These are phyloP conservation scores for Atlantisia rogersi DNA, from an alignment of 2,113 vertebrate genomes.

Conservation along the genomic window DNA sequence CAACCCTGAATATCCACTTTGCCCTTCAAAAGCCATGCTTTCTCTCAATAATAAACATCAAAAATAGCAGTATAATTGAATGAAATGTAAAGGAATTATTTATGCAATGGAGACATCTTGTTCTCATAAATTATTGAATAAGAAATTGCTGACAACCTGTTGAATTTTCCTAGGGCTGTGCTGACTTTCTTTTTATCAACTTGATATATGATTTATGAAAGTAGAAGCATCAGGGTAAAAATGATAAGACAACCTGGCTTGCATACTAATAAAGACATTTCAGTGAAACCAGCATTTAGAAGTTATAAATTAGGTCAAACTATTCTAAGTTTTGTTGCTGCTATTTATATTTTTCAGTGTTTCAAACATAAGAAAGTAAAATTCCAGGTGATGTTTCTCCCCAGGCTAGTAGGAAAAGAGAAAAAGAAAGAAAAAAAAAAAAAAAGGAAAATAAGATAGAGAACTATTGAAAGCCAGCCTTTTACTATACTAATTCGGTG, in stretches of 20 bases:
- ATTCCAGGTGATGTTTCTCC: background rate
- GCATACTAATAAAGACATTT: conserved; percentile 30
- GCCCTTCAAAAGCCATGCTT: conserved; percentile 25
- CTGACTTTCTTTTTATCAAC: conserved; percentile 67
- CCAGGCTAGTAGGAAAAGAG: background rate
- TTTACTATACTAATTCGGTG: background rate
- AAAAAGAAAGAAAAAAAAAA: background rate
- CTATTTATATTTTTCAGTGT: background rate
- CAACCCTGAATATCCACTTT: background rate
- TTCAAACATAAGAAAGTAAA: background rate
- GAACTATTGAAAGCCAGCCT: background rate
- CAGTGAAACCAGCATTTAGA: background rate
- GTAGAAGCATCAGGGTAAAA: conserved; percentile 48
- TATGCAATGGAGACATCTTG: conserved; percentile 72
- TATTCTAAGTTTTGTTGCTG: background rate
- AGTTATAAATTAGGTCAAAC: conserved; percentile 16
- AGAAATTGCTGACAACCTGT: conserved; percentile 61
- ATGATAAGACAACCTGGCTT: conserved; percentile 49
- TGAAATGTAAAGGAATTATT: conserved; percentile 74
- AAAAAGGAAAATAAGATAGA: background rate
- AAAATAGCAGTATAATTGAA: conserved; percentile 66
- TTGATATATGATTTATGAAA: conserved; percentile 74
- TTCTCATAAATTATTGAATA: conserved; percentile 73
- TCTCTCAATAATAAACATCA: conserved; percentile 39
- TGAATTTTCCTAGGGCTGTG: conserved; percentile 65